Evolutionary conservation across 1,140 invertebrate species (phyloP), one percentile per base, ranked within the genome.

Genomic region (Philaenus spumarius): DNA sequence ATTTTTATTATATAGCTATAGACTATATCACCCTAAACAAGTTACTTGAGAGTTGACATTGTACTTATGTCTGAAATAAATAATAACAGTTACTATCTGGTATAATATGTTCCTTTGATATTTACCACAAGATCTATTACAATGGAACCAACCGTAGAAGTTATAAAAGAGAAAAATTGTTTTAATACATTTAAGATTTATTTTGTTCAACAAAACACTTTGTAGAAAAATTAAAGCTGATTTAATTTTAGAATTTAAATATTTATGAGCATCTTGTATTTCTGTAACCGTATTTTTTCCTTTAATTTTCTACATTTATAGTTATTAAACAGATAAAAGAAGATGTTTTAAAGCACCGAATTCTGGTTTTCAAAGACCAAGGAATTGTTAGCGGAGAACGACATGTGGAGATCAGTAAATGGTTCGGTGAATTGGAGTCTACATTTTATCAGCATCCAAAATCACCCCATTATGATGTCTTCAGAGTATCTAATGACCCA

Each of bases 401-500:
- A 40, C 76, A 78, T 62, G 75, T 77, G 14, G 73, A 77, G 59
- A 76, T 78, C n/a, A 73, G 72, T 47, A 69, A 68, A 63, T 78
- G 76, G 76, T 77, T 78, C 64, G 75, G 74, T 11, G 72, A 76
- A 42, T 63, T 76, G 24, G 76, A 78, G 51, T 77, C 74, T 2
- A 77, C 75, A 30, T 77, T 78, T 62, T 77, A 75, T 63, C 75
- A 75, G 60, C 77, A 78, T 63, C 72, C 69, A 5, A 71, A 66
- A 56, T 77, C 76, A 1, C 75, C 76, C 7, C 72, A 77, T 58
- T 74, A 73, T 12, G 74, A 77, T 68, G 73, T 78, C 6, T 77
- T 77, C 59, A 65, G 77, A 22, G 75, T 78, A 12, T 78, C 77
- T 0, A 77, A 78, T 63, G 70, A 76, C 56, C 64, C 68, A 39